Conservation (phyloP, 2,797 vertebrate genomes). For the Oreonectes daqikongensis region DNA sequence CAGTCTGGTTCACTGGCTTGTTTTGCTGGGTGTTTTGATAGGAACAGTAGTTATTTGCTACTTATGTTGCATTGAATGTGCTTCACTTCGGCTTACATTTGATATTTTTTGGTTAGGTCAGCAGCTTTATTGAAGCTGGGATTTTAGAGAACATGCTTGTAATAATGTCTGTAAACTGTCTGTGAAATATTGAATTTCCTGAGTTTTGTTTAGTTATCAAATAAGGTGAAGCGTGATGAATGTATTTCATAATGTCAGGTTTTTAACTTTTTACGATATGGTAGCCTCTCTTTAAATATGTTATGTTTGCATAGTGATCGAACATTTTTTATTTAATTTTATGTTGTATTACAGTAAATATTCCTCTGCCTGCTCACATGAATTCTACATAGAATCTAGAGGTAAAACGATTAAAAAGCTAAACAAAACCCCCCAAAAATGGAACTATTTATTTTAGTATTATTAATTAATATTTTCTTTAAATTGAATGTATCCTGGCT, state of each 20-base stretch:
- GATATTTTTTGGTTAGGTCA: neutral
- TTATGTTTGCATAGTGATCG: neutral
- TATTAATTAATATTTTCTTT: neutral
- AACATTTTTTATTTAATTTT: neutral
- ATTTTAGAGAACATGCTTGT: neutral
- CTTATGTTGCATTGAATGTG: neutral
- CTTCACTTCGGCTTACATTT: neutral
- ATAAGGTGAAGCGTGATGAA: too few relatives aligned
- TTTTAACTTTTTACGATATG: neutral
- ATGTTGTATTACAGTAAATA: neutral
- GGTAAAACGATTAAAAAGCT: neutral
- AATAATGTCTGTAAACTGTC: too few relatives aligned
- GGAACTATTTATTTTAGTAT: neutral
- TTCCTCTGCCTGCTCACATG: too few relatives aligned
- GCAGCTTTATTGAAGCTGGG: neutral
- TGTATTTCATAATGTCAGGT: neutral
- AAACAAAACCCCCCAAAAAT: neutral
- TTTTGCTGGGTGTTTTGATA: slow-evolving; percentile 35
- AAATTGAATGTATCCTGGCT: neutral
- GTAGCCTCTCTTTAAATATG: neutral
- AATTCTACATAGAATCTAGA: neutral
- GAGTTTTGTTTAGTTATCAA: neutral
- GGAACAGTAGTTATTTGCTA: neutral
- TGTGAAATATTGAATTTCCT: neutral
- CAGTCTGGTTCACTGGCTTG: slow-evolving; percentile 56